Base-by-base conservation (phyloP, 2,113 vertebrate genomes). In the Austrofundulus limnaeus region DNA sequence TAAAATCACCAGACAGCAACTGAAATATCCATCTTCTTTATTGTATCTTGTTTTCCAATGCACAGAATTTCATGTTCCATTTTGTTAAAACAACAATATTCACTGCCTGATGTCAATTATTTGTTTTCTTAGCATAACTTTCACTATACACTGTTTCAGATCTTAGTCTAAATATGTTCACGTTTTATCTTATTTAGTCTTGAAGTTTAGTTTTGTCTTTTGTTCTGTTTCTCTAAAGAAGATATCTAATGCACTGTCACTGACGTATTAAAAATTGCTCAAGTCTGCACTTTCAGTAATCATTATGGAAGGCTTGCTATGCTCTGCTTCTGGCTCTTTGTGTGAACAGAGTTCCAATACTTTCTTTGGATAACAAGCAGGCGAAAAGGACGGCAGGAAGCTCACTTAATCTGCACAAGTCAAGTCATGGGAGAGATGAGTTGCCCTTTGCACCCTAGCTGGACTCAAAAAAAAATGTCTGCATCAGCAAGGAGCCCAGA, bases 361-460 rank as follows among this genome's bases (percentile, higher is more conserved):
- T 47, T 61, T 66, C 70, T 58, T 53, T 16, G 61, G 75, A 81
- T 88, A 87, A 87, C 75, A 58, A 80, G 81, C 81, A 72, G 11
- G 56, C 79, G 78, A 56, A 67, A 34, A 69, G 70, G 75, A 66
- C 41, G 2, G 28, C 38, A 28, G 78, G 80, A 74, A 78, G 77
- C 78, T 45, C 11, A 70, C 81, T 83, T 86, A 87, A 90, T 89
- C 81, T 85, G 66, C 81, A 72, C 59, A 42, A 78, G 85, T 84
- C 78, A 85, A 84, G 81, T 56, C 84, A 59, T 65, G 61, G 73
- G 83, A 85, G 76, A 62, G 70, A 87, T 50, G 76, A 28, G 70
- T 55, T 76, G 78, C 69, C 77, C 85, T 83, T 58, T 82, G 79
- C 87, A 87, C 81, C 47, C 80, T 70, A 51, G 58, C 61, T 66